Conservation (phyloP, 2,113 vertebrate genomes). For the Tetrax tetrax region DNA sequence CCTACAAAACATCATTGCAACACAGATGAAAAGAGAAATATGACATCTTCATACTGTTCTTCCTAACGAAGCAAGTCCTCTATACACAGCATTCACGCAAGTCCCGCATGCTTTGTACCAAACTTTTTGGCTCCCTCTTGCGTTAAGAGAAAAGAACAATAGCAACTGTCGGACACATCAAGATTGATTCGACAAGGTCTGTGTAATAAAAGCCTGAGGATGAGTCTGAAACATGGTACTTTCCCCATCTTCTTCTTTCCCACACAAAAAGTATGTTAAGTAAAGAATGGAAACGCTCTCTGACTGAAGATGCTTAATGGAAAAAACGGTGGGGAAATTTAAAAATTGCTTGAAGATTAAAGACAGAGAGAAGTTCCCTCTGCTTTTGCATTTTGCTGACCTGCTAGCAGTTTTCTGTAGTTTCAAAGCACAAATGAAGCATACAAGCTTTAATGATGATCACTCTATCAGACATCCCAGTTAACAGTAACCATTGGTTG, state of each 20-base stretch:
- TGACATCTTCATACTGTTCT: neutral
- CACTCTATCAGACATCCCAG: neutral
- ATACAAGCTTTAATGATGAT: neutral
- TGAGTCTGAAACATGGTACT: neutral
- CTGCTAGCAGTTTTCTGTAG: neutral
- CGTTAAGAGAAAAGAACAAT: slow-evolving; percentile 27
- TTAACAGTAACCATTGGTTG: neutral
- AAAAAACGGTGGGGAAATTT: neutral
- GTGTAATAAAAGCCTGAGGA: neutral
- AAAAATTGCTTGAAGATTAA: neutral
- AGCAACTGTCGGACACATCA: neutral
- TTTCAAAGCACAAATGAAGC: neutral
- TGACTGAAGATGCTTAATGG: neutral
- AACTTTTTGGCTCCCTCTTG: slow-evolving; percentile 63
- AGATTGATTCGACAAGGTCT: neutral
- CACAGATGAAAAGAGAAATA: neutral
- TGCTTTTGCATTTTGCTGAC: neutral
- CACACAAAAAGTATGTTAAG: neutral
- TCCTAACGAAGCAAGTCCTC: neutral
- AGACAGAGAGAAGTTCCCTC: neutral
- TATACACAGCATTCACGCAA: neutral
- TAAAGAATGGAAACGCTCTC: neutral
- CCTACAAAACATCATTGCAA: neutral
- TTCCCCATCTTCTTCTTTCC: neutral
- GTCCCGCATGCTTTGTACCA: neutral